phyloP scores from a whole-genome alignment of 2,888 invertebrate genomes.

The Idaea straminata region DNA sequence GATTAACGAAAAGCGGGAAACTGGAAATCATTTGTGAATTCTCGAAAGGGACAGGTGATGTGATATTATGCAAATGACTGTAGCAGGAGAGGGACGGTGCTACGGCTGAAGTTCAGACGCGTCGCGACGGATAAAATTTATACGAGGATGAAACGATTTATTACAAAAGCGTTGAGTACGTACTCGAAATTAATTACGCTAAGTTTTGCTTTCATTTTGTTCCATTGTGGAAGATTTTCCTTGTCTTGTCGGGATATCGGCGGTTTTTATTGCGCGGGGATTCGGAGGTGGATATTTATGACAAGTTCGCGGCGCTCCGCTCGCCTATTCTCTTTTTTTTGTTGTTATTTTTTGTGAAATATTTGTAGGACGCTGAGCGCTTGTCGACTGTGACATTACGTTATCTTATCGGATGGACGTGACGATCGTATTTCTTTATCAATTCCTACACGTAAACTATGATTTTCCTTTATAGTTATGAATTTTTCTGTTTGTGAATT shows the following conservation, averaged over 20 bases:
- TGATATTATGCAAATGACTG: constrained; percentile 68
- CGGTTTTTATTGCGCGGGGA: constrained; percentile 49
- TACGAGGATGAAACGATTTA: constrained; percentile 78
- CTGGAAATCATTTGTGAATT: constrained; percentile 77
- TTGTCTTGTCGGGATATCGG: constrained; percentile 52
- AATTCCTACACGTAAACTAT: constrained; percentile 26
- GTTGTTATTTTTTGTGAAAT: constrained; percentile 42
- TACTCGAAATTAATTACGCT: constrained; percentile 76
- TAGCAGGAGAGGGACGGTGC: constrained; percentile 53
- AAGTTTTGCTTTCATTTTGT: constrained; percentile 71
- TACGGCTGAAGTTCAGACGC: constrained; percentile 58
- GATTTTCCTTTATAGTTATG: constrained; percentile 18
- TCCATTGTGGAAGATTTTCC: constrained; percentile 58
- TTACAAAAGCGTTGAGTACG: constrained; percentile 78
- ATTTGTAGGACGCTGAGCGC: constrained; percentile 40
- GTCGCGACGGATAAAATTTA: constrained; percentile 66
- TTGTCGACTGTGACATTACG: constrained; percentile 34
- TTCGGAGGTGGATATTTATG: constrained; percentile 49
- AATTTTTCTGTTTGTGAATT: too few species aligned
- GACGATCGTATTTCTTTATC: constrained; percentile 31
- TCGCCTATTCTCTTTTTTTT: constrained; percentile 36
- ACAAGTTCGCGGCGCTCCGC: constrained; percentile 40
- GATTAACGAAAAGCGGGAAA: constrained; percentile 75
- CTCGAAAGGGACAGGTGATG: constrained; percentile 72
- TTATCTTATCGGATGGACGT: constrained; percentile 40